phyloP scores from a whole-genome alignment of 2,888 invertebrate species.

The Drosophila cracens region DNA sequence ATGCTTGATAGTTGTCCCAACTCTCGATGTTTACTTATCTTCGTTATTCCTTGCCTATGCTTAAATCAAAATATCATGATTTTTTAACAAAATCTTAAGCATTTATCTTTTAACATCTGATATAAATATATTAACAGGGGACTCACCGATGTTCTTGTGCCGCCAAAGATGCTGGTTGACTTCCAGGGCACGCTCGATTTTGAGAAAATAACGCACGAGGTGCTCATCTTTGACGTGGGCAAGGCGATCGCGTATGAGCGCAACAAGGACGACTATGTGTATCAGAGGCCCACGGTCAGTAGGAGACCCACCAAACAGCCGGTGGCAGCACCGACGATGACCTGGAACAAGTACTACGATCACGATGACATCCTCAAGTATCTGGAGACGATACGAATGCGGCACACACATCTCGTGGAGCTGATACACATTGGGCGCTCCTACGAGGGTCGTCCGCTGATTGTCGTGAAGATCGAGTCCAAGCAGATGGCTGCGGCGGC shows the following conservation, averaged over 20 bases:
- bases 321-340: slow-evolving; percentile 85
- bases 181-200: slow-evolving; percentile 86
- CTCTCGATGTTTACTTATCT: neutral
- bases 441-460: slow-evolving; percentile 89
- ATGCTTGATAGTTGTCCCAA: no score
- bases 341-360: slow-evolving; percentile 90
- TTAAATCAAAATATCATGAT: neutral
- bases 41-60: neutral
- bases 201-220: slow-evolving; percentile 88
- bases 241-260: slow-evolving; percentile 90
- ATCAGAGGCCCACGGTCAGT: slow-evolving; percentile 48
- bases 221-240: slow-evolving; percentile 90
- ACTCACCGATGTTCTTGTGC: slow-evolving; percentile 90
- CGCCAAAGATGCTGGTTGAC: slow-evolving; percentile 87
- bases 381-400: slow-evolving; percentile 88
- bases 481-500: slow-evolving; percentile 76
- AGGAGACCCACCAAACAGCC: slow-evolving; percentile 50
- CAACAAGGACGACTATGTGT: slow-evolving; percentile 86
- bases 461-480: slow-evolving; percentile 89
- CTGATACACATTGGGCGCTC: slow-evolving; percentile 90
- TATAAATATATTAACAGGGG: slow-evolving; percentile 74
- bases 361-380: slow-evolving; percentile 90
- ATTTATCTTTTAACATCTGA: neutral
- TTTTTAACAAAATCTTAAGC: neutral
- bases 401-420: slow-evolving; percentile 88